phyloP scores from a whole-genome alignment of 2,113 vertebrate species.

The Odocoileus hemionus region DNA sequence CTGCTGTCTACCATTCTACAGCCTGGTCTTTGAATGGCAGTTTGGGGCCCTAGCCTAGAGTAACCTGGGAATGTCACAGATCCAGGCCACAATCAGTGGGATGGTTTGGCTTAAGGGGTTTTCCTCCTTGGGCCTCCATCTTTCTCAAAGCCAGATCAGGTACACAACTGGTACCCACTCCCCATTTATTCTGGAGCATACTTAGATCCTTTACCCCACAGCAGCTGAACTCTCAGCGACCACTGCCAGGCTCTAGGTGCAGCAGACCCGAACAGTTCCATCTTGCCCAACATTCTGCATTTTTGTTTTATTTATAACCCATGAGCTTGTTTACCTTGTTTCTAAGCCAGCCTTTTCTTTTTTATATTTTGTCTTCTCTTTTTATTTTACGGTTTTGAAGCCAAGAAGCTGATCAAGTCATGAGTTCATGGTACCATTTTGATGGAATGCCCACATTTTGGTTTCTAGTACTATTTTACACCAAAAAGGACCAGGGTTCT shows the following conservation, averaged over 20 bases:
- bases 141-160: background rate
- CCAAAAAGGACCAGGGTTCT: background rate
- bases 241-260: background rate
- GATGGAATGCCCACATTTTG: background rate
- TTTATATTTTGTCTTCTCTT: background rate
- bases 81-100: background rate
- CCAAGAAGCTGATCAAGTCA: background rate
- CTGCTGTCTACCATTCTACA: background rate
- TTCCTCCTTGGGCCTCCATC: background rate
- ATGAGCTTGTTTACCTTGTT: background rate
- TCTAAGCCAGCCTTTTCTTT: background rate
- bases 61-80: background rate
- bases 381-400: background rate
- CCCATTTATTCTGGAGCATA: fast-evolving
- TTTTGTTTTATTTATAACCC: background rate
- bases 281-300: background rate
- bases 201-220: fast-evolving
- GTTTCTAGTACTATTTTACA: background rate
- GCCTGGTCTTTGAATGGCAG: background rate
- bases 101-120: background rate
- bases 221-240: background rate
- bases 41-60: background rate
- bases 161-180: background rate
- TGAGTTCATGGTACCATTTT: background rate
- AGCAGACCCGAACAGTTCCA: background rate